Percentiles rank a stretch among this genome's conserved stretches.
Conservation (phyloP, 2,888 invertebrate genomes). For the Chironomus tentans region DNA sequence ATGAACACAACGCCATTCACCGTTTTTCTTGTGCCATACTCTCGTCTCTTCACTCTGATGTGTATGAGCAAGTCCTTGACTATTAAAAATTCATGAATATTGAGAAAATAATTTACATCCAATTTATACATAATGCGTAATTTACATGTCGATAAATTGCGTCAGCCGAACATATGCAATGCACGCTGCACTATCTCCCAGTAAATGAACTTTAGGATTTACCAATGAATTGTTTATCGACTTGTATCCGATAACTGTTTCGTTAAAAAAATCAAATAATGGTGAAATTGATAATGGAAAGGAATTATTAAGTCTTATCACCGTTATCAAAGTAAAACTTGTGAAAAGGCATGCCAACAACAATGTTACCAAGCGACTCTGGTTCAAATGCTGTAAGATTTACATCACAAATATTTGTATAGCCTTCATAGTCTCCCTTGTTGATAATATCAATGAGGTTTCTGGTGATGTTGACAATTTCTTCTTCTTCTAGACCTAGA, state of each 20-base stretch:
- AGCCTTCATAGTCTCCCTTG: not conserved
- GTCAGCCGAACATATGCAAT: conserved; percentile 19
- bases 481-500: not conserved
- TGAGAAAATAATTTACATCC: not conserved
- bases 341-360: conserved; percentile 11
- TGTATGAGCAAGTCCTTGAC: not conserved
- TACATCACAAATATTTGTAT: conserved; percentile 3
- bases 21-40: not conserved
- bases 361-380: conserved; percentile 11
- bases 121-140: not conserved
- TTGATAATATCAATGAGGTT: conserved; percentile 13
- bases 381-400: conserved; percentile 14
- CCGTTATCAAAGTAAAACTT: conserved; percentile 24
- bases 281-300: too few species aligned
- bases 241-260: not conserved
- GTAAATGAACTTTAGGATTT: conserved; percentile 5
- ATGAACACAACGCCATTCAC: conserved; percentile 14
- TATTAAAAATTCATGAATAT: not conserved
- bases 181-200: not conserved
- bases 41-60: conserved; percentile 14
- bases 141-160: conserved; percentile 11
- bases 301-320: not conserved
- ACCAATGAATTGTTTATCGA: conserved; percentile 18
- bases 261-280: too few species aligned
- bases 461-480: not conserved